Conservation (phyloP, 2,113 vertebrate genomes). For the Epinephelus fuscoguttatus region DNA sequence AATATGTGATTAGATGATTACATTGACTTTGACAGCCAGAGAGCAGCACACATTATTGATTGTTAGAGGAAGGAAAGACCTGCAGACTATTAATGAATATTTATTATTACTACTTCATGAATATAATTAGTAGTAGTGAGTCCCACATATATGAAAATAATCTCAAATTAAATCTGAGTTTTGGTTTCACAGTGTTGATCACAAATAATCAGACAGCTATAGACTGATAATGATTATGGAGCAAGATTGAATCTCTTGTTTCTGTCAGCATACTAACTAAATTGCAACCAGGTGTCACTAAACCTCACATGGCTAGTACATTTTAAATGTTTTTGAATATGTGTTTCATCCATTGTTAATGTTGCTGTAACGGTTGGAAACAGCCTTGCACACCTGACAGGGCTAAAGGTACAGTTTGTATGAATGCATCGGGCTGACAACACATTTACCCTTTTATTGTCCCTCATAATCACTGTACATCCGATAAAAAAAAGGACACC, state of each 20-base stretch:
- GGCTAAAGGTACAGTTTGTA: not conserved
- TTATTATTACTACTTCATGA: not conserved
- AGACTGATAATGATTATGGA: not conserved
- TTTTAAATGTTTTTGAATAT: not conserved
- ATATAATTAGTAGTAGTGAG: no score
- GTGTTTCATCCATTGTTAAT: not conserved
- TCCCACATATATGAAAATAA: no score
- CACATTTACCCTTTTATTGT: slow-evolving; percentile 38
- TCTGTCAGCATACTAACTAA: not conserved
- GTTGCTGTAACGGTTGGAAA: not conserved
- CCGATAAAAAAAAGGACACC: not conserved
- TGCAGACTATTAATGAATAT: no score
- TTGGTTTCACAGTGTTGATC: not conserved
- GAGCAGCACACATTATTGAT: not conserved
- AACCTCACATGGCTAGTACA: not conserved
- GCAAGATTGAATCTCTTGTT: not conserved
- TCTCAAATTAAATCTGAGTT: not conserved
- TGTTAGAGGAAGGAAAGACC: not conserved
- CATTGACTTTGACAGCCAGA: not conserved
- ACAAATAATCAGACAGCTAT: not conserved
- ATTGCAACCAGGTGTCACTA: not conserved
- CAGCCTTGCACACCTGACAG: not conserved
- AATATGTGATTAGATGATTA: not conserved
- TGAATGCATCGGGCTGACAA: slow-evolving; percentile 1
- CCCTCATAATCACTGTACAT: not conserved